Conservation (phyloP, 2,888 invertebrate genomes). For the Amaurobius ferox region DNA sequence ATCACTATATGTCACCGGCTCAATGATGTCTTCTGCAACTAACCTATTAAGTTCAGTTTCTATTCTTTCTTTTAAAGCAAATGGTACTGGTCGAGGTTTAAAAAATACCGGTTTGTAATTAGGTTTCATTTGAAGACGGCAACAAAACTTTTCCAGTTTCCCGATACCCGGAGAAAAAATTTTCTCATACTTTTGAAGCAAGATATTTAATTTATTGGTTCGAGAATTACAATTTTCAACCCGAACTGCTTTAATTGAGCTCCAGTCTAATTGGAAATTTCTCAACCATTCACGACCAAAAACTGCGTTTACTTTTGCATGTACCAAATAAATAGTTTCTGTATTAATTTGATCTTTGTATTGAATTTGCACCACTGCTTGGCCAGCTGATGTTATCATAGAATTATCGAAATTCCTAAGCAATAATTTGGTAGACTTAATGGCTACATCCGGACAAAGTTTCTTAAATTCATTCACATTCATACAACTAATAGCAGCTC, state of each 20-base stretch:
- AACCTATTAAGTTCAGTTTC: constrained; percentile 46
- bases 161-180: constrained; percentile 43
- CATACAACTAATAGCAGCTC: constrained; percentile 52
- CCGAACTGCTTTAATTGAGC: constrained; percentile 44
- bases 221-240: constrained; percentile 48
- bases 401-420: constrained; percentile 49
- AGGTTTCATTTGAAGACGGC: constrained; percentile 54
- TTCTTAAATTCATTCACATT: constrained; percentile 47
- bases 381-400: constrained; percentile 48
- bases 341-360: constrained; percentile 49
- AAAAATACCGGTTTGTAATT: constrained; percentile 53
- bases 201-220: constrained; percentile 48
- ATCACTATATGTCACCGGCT: constrained; percentile 49
- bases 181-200: constrained; percentile 48
- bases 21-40: constrained; percentile 52
- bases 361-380: constrained; percentile 49
- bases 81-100: constrained; percentile 53
- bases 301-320: constrained; percentile 47
- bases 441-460: constrained; percentile 54
- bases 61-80: constrained; percentile 53
- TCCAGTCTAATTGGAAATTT: constrained; percentile 45
- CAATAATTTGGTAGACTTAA: no score
- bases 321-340: constrained; percentile 46
- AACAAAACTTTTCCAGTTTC: constrained; percentile 52
- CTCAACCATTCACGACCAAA: constrained; percentile 48